These are phyloP conservation scores for Hemicentrotus pulcherrimus DNA, from an alignment of 35 echinoderm and acorn worm species.

Conservation along the genomic window DNA sequence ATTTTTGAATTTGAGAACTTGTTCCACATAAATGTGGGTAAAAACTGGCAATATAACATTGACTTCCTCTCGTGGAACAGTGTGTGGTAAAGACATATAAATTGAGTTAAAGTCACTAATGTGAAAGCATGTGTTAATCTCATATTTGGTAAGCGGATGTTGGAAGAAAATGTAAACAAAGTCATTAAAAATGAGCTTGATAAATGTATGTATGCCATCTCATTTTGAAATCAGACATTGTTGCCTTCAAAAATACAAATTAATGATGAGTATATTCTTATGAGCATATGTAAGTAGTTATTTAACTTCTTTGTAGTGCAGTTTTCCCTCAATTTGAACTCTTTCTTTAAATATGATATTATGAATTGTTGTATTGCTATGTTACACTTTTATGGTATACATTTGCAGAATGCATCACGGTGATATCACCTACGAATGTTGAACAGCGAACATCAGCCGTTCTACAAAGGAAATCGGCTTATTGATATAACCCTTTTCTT, in stretches of 20 bases:
- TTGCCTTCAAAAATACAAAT: too few relatives aligned
- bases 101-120: too few relatives aligned
- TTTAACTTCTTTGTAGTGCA: not conserved
- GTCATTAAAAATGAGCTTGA: too few relatives aligned
- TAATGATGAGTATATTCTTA: too few relatives aligned
- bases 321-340: not conserved
- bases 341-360: not conserved
- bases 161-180: too few relatives aligned
- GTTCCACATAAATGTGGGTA: not conserved
- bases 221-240: too few relatives aligned
- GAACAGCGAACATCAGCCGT: not conserved
- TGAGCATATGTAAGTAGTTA: not conserved
- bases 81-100: too few relatives aligned
- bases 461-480: not conserved
- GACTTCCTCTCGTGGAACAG: too few relatives aligned
- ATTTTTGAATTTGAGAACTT: not conserved
- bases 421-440: not conserved
- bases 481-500: not conserved
- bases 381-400: not conserved
- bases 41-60: not conserved
- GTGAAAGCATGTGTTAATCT: too few relatives aligned
- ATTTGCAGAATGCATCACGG: not conserved
- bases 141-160: too few relatives aligned
- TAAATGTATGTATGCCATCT: too few relatives aligned
- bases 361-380: not conserved